phyloP scores from a whole-genome alignment of 2,113 vertebrate genomes.

The Cyanoderma ruficeps region DNA sequence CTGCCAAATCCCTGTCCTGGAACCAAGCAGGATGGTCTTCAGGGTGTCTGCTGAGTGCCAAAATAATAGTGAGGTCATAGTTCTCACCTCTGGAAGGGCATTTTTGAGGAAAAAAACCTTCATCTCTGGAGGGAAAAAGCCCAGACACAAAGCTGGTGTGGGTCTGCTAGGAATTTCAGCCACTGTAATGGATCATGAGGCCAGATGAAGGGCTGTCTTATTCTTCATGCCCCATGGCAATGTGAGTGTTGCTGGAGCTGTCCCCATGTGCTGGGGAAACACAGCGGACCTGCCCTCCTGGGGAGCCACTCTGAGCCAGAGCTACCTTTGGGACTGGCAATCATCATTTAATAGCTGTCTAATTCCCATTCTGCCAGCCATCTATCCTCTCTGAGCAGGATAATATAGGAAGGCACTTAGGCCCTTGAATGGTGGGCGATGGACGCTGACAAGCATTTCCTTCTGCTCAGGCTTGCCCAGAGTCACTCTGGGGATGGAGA shows the following conservation, averaged over 20 bases:
- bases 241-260: too few relatives aligned
- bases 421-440: not conserved
- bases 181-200: not conserved
- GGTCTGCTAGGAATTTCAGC: not conserved
- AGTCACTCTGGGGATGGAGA: accelerated
- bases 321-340: not conserved
- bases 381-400: not conserved
- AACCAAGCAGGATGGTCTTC: not conserved
- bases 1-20: not conserved
- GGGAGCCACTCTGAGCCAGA: not conserved
- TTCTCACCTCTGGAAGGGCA: not conserved
- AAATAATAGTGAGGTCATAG: not conserved
- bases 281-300: not conserved
- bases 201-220: accelerated
- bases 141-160: not conserved
- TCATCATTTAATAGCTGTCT: not conserved
- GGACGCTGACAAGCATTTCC: not conserved
- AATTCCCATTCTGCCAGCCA: not conserved
- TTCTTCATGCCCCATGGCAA: accelerated
- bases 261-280: too few relatives aligned
- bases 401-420: not conserved
- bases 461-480: not conserved
- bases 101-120: not conserved
- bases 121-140: not conserved
- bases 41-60: accelerated